These are phyloP conservation scores for Malthinus flaveolus DNA, from an alignment of 2,888 invertebrate genomes.

Conservation along the genomic window DNA sequence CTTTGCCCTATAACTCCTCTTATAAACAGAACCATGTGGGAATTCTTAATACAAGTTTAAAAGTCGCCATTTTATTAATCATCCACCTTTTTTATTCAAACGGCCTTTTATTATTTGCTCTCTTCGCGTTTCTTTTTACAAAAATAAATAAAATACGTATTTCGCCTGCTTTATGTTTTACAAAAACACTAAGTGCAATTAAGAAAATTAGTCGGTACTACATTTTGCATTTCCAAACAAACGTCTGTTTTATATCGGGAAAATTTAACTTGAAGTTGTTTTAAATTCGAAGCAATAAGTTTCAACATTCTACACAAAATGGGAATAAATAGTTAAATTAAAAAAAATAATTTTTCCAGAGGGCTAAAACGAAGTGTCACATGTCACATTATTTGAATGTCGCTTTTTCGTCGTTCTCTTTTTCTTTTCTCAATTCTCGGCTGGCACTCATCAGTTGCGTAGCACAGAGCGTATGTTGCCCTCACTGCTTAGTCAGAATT, in stretches of 20 bases:
- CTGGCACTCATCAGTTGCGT: too few relatives aligned
- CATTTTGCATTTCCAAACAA: conserved; percentile 5
- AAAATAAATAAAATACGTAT: background rate
- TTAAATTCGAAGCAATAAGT: conserved; percentile 8
- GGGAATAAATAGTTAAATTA: too few relatives aligned
- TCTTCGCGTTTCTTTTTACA: background rate
- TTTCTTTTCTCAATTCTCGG: too few relatives aligned
- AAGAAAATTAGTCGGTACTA: conserved; percentile 4
- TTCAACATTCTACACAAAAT: too few relatives aligned
- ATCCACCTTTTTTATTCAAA: background rate
- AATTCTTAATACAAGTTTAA: conserved; percentile 12
- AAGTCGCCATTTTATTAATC: conserved; percentile 10
- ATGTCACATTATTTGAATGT: too few relatives aligned
- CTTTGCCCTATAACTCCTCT: conserved; percentile 7
- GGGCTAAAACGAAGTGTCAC: too few relatives aligned
- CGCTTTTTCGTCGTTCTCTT: too few relatives aligned
- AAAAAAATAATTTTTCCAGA: too few relatives aligned
- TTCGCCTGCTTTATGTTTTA: conserved; percentile 2
- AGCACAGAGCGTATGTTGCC: too few relatives aligned
- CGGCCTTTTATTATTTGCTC: background rate
- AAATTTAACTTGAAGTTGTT: conserved; percentile 6
- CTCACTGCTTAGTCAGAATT: too few relatives aligned
- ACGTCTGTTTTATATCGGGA: conserved; percentile 17
- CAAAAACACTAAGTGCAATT: background rate
- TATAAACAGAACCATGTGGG: conserved; percentile 6